These are phyloP conservation scores for Ciona savignyi DNA, from an alignment of 23 tunicate species.

Conservation along the genomic window DNA sequence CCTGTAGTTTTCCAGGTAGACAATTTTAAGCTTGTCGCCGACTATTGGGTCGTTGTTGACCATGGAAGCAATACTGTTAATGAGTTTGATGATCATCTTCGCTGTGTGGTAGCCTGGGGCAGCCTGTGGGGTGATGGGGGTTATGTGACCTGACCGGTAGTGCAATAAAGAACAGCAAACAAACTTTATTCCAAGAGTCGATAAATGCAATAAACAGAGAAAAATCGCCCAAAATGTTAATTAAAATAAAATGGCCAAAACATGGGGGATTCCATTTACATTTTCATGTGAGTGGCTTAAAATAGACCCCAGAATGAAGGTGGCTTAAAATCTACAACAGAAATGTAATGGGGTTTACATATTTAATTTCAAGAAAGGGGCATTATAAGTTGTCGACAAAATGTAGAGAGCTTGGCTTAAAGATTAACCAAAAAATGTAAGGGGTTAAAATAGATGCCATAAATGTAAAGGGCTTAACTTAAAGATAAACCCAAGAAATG, in stretches of 20 bases:
- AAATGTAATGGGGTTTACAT: no score
- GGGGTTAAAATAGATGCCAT: background rate
- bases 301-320: no score
- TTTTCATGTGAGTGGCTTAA: no score
- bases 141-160: background rate
- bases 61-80: slow-evolving; percentile 56
- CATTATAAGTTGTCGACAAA: no score
- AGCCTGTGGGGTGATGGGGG: slow-evolving; percentile 39
- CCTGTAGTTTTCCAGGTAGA: slow-evolving; percentile 96
- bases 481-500: background rate
- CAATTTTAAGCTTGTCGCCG: slow-evolving; percentile 81
- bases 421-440: background rate
- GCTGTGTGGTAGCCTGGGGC: slow-evolving; percentile 97
- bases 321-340: no score
- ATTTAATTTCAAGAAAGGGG: no score
- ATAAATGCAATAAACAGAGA: no score
- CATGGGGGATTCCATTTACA: no score
- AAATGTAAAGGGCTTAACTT: background rate
- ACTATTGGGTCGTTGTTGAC: slow-evolving; percentile 95
- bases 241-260: no score
- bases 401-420: no score
- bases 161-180: background rate
- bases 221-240: no score
- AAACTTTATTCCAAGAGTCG: no score
- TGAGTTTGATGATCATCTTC: slow-evolving; percentile 89